phyloP scores from a whole-genome alignment of 2,113 vertebrate species.

The Ammodramus savannarum region DNA sequence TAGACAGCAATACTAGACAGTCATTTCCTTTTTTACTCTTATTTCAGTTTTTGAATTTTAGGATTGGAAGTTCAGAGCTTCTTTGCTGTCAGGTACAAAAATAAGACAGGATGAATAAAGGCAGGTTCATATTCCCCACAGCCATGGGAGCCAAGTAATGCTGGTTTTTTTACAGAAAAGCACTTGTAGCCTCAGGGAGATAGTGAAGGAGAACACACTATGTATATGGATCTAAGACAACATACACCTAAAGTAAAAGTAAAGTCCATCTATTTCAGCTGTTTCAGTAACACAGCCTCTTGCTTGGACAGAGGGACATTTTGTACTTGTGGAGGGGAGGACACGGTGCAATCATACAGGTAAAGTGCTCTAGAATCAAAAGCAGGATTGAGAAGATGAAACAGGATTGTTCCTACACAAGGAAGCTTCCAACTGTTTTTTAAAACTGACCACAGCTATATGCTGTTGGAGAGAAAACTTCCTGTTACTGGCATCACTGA shows the following conservation, averaged over 20 bases:
- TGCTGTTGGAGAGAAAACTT: background rate
- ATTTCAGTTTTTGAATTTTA: background rate
- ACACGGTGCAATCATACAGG: background rate
- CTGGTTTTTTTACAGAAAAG: background rate
- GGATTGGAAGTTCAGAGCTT: background rate
- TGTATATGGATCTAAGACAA: background rate
- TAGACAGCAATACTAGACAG: background rate
- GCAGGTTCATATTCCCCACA: background rate
- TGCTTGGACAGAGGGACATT: background rate
- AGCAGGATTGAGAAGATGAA: background rate
- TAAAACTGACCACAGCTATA: background rate
- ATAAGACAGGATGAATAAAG: background rate
- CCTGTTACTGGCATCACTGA: background rate
- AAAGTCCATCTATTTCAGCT: background rate
- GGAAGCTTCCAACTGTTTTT: background rate
- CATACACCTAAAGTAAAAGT: background rate
- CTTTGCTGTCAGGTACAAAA: background rate
- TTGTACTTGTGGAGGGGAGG: background rate
- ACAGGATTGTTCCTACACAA: background rate
- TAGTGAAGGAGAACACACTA: background rate
- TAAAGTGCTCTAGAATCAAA: background rate
- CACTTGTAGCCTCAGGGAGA: background rate
- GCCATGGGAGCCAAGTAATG: rapidly evolving
- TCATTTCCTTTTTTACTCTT: background rate
- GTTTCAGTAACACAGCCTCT: background rate